These are phyloP conservation scores for Nestor notabilis DNA, from an alignment of 2,113 vertebrate genomes.

Conservation along the genomic window DNA sequence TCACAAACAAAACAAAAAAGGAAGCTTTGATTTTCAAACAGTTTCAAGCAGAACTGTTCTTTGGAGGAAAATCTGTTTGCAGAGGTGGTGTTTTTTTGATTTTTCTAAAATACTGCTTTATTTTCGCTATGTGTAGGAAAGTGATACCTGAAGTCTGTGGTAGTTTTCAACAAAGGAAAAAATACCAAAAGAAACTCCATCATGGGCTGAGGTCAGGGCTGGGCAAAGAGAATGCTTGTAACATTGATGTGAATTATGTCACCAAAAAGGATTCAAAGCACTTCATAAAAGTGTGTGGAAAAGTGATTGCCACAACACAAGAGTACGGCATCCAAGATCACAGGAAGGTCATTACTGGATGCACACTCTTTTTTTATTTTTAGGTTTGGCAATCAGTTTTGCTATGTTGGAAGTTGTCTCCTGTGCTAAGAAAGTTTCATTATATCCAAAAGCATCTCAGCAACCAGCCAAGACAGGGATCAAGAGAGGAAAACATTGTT, in stretches of 20 bases:
- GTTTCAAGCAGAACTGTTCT: not conserved
- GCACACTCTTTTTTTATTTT: not conserved
- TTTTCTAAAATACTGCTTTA: not conserved
- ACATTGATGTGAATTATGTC: not conserved
- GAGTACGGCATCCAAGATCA: not conserved
- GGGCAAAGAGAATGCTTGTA: not conserved
- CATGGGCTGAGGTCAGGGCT: not conserved
- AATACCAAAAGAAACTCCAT: not conserved
- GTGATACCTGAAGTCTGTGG: not conserved
- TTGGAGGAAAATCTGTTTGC: not conserved
- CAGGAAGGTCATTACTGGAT: not conserved
- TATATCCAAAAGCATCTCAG: conserved; percentile 40
- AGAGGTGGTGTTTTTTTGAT: not conserved
- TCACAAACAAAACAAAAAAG: not conserved
- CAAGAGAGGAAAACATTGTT: conserved; percentile 9
- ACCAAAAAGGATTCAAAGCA: not conserved
- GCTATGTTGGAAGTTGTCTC: not conserved
- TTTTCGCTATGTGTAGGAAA: not conserved
- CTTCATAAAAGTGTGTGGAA: not conserved
- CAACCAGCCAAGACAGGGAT: conserved; percentile 42
- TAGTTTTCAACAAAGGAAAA: not conserved
- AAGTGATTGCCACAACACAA: not conserved
- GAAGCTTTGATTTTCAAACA: not conserved
- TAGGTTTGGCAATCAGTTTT: not conserved
- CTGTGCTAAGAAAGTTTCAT: not conserved